Evolutionary conservation across 2,797 vertebrate genomes (phyloP).

Genomic region (Phoeniculus purpureus): DNA sequence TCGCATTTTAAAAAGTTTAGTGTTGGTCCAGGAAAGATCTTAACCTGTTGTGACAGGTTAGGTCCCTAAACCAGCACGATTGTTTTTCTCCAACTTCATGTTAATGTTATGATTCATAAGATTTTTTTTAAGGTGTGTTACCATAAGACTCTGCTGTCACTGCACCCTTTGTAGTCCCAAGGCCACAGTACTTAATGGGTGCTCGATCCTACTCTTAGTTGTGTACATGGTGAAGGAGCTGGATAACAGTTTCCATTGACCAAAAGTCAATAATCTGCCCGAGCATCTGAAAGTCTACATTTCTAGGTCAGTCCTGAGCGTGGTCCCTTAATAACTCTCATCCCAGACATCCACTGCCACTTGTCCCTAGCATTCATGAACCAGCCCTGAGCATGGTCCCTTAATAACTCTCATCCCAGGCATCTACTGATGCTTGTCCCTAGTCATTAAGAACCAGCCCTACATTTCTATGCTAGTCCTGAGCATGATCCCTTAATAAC

Average conservation of each 20-base stretch:
- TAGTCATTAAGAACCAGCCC: too few species aligned
- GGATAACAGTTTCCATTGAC: background rate
- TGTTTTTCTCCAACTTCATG: background rate
- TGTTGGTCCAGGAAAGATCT: background rate
- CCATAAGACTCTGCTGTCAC: fast-evolving
- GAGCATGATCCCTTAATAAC: background rate
- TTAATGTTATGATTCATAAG: background rate
- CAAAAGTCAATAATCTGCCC: background rate
- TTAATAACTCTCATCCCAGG: too few species aligned
- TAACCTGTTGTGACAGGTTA: too few species aligned
- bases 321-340: background rate
- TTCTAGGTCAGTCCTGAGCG: background rate
- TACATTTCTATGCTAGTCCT: background rate
- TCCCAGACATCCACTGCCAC: background rate
- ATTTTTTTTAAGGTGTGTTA: background rate
- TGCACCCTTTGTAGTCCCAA: background rate
- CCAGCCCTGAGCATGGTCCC: too few species aligned
- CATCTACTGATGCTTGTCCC: too few species aligned
- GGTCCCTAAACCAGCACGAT: too few species aligned
- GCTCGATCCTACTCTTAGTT: background rate
- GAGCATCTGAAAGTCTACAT: background rate
- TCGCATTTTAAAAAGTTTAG: background rate
- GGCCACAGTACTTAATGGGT: background rate
- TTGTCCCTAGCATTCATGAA: too few species aligned
- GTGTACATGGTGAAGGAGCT: background rate